Evolutionary conservation across 2,113 vertebrate species (phyloP).

Genomic region (Cephalopholis sonnerati): DNA sequence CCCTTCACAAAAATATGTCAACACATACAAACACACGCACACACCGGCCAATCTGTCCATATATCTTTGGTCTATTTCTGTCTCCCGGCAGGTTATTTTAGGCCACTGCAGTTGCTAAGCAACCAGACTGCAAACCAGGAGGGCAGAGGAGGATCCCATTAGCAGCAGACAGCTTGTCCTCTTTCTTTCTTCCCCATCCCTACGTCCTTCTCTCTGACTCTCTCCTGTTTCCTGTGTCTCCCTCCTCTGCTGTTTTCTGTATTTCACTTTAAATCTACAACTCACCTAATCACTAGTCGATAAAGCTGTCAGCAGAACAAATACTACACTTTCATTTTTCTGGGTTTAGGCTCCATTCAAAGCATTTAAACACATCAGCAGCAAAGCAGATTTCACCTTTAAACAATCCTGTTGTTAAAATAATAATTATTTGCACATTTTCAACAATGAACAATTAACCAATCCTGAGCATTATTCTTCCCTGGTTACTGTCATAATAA

Average conservation of each 20-base stretch:
- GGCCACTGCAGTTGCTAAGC: constrained; percentile 81
- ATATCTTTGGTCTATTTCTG: constrained; percentile 82
- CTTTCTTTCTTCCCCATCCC: constrained; percentile 61
- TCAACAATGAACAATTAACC: neutral
- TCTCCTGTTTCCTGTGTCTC: constrained; percentile 2
- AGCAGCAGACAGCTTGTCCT: constrained; percentile 79
- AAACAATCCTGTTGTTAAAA: neutral
- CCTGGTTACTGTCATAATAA: neutral
- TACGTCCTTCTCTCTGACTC: constrained; percentile 29
- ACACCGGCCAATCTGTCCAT: constrained; percentile 55
- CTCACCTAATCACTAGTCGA: neutral
- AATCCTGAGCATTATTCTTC: neutral
- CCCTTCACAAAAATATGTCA: constrained; percentile 29
- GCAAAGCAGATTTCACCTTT: neutral
- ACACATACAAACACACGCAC: constrained; percentile 29
- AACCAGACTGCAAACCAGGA: constrained; percentile 80
- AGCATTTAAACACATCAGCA: neutral
- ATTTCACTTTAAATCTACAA: constrained; percentile 8
- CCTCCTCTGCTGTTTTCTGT: neutral
- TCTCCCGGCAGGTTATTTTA: constrained; percentile 80
- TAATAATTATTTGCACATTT: neutral
- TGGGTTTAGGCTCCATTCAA: neutral
- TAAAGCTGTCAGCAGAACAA: constrained; percentile 8
- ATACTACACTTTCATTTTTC: neutral
- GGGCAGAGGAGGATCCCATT: constrained; percentile 76